Percentiles rank a stretch among this genome's conserved stretches.
These are phyloP conservation scores for Mystacornis crossleyi DNA, from an alignment of 2,113 vertebrate genomes.

Conservation along the genomic window DNA sequence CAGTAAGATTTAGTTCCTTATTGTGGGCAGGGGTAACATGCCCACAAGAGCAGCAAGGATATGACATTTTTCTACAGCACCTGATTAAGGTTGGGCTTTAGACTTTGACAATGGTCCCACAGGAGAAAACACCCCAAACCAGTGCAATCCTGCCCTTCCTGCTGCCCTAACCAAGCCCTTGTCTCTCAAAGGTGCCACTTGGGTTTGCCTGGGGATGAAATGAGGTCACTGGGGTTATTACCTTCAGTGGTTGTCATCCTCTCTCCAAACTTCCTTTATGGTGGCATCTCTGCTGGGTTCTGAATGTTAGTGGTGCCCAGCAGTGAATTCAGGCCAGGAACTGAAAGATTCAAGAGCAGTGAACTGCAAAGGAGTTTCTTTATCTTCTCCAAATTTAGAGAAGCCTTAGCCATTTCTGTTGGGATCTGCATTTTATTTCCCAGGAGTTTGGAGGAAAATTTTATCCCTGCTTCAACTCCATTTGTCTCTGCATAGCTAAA, in stretches of 20 bases:
- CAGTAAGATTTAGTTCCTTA: not conserved
- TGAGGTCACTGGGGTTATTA: not conserved
- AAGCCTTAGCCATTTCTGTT: not conserved
- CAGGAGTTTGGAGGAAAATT: not conserved
- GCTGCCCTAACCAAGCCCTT: not conserved
- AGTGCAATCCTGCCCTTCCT: not conserved
- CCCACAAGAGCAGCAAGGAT: not conserved
- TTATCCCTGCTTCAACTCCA: not conserved
- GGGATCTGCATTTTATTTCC: not conserved
- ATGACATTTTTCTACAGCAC: not conserved
- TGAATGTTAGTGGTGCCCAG: not conserved
- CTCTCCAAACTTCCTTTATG: not conserved
- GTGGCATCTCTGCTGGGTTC: not conserved
- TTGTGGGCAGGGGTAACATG: fast-evolving
- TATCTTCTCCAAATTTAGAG: not conserved
- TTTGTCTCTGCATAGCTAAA: not conserved
- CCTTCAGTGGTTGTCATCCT: not conserved
- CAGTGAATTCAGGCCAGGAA: not conserved
- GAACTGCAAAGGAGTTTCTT: not conserved
- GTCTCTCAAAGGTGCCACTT: not conserved
- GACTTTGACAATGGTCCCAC: not conserved
- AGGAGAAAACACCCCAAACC: fast-evolving
- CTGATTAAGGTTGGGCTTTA: not conserved
- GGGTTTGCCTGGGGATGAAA: not conserved
- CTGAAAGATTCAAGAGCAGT: not conserved